Conservation (phyloP, 92 coral and sea anemone genomes). For the Actinostola sp. region DNA sequence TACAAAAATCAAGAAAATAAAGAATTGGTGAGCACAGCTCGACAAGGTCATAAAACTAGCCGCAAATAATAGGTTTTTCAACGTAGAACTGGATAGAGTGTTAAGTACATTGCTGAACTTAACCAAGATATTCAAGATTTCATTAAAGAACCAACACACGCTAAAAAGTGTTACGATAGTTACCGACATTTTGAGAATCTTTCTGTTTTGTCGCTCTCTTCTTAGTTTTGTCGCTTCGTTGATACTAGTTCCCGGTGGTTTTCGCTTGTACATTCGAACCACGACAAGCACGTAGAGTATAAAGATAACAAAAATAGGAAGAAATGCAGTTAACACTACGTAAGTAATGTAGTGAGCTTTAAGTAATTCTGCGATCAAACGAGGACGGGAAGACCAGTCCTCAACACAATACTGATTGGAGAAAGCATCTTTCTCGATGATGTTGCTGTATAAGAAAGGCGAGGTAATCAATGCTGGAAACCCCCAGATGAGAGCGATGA, state of each 20-base stretch:
- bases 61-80: background rate
- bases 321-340: background rate
- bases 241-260: constrained; percentile 1
- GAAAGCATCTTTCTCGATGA: background rate
- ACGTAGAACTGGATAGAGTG: background rate
- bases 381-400: background rate
- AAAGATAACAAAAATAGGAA: background rate
- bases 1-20: constrained; percentile 4
- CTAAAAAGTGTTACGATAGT: background rate
- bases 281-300: constrained; percentile 10
- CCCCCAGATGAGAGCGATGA: background rate
- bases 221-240: background rate
- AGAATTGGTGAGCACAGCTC: constrained; percentile 18
- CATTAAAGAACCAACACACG: constrained; percentile 3
- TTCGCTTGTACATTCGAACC: background rate
- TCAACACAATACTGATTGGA: background rate
- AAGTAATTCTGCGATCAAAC: background rate
- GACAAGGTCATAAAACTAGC: constrained; percentile 1
- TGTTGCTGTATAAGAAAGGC: background rate
- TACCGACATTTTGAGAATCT: constrained; percentile 12
- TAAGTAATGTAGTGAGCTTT: background rate
- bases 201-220: constrained; percentile 6
- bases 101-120: background rate
- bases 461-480: background rate
- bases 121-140: constrained; percentile 1